Conservation (phyloP, 2,888 invertebrate genomes). For the Bruchidius siliquastri region DNA sequence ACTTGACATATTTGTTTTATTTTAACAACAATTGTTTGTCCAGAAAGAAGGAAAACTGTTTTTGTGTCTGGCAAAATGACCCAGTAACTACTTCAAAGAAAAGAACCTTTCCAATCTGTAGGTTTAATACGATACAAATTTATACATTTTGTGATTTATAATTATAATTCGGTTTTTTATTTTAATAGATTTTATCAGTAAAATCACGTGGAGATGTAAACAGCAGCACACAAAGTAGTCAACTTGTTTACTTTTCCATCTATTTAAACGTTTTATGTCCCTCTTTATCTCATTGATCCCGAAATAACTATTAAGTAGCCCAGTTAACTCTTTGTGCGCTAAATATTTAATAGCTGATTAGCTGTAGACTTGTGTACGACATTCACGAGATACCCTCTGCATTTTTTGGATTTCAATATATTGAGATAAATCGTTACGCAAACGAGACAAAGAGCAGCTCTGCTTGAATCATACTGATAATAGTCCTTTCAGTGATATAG, state of each 20-base stretch:
- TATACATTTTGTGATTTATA: too few species aligned
- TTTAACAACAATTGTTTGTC: too few species aligned
- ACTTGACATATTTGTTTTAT: too few species aligned
- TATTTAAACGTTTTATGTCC: neutral
- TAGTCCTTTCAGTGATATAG: neutral
- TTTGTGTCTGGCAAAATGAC: too few species aligned
- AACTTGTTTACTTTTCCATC: neutral
- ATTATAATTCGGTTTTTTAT: too few species aligned
- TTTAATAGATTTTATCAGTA: too few species aligned
- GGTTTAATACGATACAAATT: too few species aligned
- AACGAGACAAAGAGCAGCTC: neutral
- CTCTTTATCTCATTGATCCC: neutral
- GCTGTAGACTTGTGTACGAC: neutral
- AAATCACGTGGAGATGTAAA: neutral
- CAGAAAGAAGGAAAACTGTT: too few species aligned
- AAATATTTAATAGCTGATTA: neutral
- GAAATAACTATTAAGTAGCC: neutral
- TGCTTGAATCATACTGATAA: neutral
- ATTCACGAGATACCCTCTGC: neutral
- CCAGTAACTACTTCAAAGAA: too few species aligned
- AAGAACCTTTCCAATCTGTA: too few species aligned
- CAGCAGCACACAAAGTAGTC: neutral
- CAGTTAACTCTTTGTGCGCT: neutral
- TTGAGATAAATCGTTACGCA: neutral
- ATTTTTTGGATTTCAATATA: neutral